Conservation (phyloP, 2,797 vertebrate genomes). For the Heteromormyrus szaboi region DNA sequence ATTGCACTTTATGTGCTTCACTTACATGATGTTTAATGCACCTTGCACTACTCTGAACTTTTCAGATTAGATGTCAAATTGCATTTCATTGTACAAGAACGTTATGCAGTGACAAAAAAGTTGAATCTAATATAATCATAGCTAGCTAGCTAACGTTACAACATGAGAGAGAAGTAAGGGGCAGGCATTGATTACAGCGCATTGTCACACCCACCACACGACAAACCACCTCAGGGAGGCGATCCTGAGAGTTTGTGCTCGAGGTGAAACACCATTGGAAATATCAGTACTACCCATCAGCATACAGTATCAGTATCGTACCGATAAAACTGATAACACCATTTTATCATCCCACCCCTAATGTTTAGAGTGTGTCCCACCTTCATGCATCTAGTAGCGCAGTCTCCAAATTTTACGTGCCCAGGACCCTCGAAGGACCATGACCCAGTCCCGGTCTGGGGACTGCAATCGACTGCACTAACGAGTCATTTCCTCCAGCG, state of each 20-base stretch:
- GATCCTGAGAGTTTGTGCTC: background rate
- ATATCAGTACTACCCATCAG: background rate
- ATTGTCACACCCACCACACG: background rate
- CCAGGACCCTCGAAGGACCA: background rate
- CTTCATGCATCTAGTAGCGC: background rate
- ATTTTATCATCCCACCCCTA: background rate
- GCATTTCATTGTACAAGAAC: background rate
- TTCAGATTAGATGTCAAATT: background rate
- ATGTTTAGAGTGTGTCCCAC: background rate
- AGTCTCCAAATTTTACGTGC: background rate
- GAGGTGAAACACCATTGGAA: background rate
- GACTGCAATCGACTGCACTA: background rate
- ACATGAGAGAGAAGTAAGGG: background rate
- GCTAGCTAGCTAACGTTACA: background rate
- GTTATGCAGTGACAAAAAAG: background rate
- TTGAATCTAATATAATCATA: background rate
- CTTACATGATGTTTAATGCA: background rate
- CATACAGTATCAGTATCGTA: background rate
- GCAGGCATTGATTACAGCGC: background rate
- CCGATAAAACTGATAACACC: background rate
- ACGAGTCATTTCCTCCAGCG: background rate
- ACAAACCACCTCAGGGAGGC: background rate
- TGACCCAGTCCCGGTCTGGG: background rate
- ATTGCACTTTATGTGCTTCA: background rate
- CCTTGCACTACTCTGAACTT: background rate